A percentile compares a stretch with the other conserved stretches of the same genome.
Conservation (phyloP, 2,113 vertebrate species). For the Esox niger region DNA sequence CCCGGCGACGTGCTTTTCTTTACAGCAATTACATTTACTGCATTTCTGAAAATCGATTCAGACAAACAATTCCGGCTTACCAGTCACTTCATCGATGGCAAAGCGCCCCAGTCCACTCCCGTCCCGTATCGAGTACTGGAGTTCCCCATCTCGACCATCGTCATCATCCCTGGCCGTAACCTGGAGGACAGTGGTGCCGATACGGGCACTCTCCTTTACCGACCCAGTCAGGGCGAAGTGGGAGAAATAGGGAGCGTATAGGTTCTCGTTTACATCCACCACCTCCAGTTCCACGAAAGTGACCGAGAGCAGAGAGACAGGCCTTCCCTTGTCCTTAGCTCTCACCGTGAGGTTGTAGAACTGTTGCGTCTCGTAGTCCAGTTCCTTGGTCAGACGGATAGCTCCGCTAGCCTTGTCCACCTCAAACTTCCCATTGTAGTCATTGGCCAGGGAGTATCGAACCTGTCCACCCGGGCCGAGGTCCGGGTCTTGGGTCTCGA, state of each 20-base stretch:
- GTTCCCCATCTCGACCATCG: constrained; percentile 86
- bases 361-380: constrained; percentile 94
- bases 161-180: constrained; percentile 89
- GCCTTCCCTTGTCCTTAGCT: constrained; percentile 92
- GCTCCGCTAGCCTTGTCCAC: constrained; percentile 88
- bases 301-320: constrained; percentile 88
- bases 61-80: constrained; percentile 71
- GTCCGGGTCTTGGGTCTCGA: constrained; percentile 93
- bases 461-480: constrained; percentile 90
- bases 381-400: constrained; percentile 87
- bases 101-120: constrained; percentile 94
- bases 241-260: constrained; percentile 88
- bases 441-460: constrained; percentile 86
- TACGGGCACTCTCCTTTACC: constrained; percentile 87
- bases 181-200: constrained; percentile 89
- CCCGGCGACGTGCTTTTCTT: no score
- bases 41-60: no score
- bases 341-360: constrained; percentile 94
- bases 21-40: no score
- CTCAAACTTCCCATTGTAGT: constrained; percentile 90
- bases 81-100: constrained; percentile 92
- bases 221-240: constrained; percentile 85
- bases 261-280: constrained; percentile 96
- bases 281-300: constrained; percentile 95
- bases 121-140: constrained; percentile 93